phyloP scores from a whole-genome alignment of 2,797 vertebrate species.

The Cyclopterus lumpus region DNA sequence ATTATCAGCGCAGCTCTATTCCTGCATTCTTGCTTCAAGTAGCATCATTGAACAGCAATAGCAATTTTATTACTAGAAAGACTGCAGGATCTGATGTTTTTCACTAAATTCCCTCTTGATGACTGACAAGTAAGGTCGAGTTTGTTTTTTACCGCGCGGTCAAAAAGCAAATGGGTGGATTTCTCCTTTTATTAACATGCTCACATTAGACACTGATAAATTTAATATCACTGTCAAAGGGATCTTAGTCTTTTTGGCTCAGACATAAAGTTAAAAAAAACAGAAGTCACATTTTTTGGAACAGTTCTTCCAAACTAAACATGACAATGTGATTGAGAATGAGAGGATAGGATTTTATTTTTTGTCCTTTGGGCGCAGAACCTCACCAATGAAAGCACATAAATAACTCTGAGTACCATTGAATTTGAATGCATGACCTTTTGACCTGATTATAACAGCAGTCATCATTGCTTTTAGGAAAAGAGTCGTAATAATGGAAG shows the following conservation, averaged over 20 bases:
- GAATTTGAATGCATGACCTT: constrained; percentile 32
- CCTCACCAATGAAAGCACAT: constrained; percentile 23
- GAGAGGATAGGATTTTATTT: constrained; percentile 6
- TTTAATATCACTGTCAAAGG: constrained; percentile 2
- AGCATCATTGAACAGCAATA: constrained; percentile 13
- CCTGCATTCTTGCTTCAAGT: constrained; percentile 29
- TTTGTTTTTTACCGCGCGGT: background rate
- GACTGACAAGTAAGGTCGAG: background rate
- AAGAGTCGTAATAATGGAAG: constrained; percentile 37
- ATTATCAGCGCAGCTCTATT: constrained; percentile 54
- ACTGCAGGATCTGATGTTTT: constrained; percentile 25
- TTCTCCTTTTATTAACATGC: constrained; percentile 2
- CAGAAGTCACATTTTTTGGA: background rate
- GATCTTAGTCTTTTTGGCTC: background rate
- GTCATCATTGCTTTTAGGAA: constrained; percentile 44
- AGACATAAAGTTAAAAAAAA: background rate
- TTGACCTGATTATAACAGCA: constrained; percentile 32
- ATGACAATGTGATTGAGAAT: background rate
- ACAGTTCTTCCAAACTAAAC: background rate
- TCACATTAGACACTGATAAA: background rate
- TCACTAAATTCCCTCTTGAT: constrained; percentile 8
- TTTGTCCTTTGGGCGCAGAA: too few relatives aligned
- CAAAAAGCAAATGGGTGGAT: background rate
- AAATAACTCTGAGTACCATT: constrained; percentile 2
- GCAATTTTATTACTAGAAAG: constrained; percentile 28